Conservation (phyloP, 1,140 invertebrate species). For the Agrypnia vestita region DNA sequence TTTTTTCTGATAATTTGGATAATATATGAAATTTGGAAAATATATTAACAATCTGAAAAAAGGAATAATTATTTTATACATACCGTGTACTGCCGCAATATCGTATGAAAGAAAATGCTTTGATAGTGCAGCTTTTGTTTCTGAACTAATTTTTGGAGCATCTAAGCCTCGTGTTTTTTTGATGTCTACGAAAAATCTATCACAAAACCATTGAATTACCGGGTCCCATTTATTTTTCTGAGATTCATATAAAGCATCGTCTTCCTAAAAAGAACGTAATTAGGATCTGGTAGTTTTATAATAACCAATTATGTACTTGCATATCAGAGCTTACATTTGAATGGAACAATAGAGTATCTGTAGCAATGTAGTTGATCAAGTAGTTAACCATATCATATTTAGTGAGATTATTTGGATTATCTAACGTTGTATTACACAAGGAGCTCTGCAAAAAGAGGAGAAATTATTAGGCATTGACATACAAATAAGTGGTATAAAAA, state of each 20-base stretch:
- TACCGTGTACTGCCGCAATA: slow-evolving; percentile 85
- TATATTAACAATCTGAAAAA: no score
- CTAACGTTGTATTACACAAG: slow-evolving; percentile 91
- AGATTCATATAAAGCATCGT: slow-evolving; percentile 81
- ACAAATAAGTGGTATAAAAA: no score
- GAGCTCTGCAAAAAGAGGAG: slow-evolving; percentile 78
- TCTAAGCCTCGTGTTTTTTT: slow-evolving; percentile 81
- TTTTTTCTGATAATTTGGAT: no score
- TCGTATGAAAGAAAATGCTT: slow-evolving; percentile 86
- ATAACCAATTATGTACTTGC: neutral
- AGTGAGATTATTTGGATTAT: slow-evolving; percentile 90
- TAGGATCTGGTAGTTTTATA: neutral
- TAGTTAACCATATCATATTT: slow-evolving; percentile 84
- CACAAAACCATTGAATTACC: slow-evolving; percentile 90
- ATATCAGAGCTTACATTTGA: slow-evolving; percentile 76
- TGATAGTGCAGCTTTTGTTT: slow-evolving; percentile 80
- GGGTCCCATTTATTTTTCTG: slow-evolving; percentile 92
- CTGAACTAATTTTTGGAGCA: slow-evolving; percentile 75
- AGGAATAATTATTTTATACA: neutral
- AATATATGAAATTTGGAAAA: no score
- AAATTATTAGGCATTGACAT: slow-evolving; percentile 42
- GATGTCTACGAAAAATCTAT: slow-evolving; percentile 83
- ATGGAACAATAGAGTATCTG: slow-evolving; percentile 90
- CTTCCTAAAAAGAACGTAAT: slow-evolving; percentile 73
- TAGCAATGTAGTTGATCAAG: slow-evolving; percentile 88